These are phyloP conservation scores for Halcyon senegalensis DNA, from an alignment of 2,113 vertebrate species.

Conservation along the genomic window DNA sequence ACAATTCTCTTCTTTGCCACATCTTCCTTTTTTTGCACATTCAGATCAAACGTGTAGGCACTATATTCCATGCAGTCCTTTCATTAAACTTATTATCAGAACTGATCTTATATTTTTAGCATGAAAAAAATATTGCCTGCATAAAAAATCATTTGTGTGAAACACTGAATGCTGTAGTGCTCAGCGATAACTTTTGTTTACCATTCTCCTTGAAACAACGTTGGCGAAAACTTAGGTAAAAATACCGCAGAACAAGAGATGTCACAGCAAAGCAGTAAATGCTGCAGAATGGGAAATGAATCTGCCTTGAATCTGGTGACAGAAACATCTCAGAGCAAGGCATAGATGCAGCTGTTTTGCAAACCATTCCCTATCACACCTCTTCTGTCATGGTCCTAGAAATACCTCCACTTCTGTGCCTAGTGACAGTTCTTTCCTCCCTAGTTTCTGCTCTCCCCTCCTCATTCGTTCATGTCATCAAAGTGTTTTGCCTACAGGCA, in stretches of 20 bases:
- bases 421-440: neutral
- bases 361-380: neutral
- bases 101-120: neutral
- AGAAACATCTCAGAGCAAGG: neutral
- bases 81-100: neutral
- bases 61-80: neutral
- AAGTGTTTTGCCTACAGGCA: neutral
- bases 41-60: neutral
- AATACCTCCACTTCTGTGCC: neutral
- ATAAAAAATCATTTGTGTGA: neutral
- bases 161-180: neutral
- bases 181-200: neutral
- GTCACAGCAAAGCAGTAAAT: neutral
- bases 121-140: neutral
- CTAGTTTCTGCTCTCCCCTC: neutral
- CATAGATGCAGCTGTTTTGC: neutral
- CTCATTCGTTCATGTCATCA: neutral
- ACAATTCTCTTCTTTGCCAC: neutral
- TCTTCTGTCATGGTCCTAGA: neutral
- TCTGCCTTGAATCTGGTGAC: neutral
- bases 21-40: neutral
- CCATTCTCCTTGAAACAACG: neutral
- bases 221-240: neutral
- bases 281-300: neutral
- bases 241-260: neutral